phyloP scores from a whole-genome alignment of 1,140 invertebrate species.

The Heliconius himera region DNA sequence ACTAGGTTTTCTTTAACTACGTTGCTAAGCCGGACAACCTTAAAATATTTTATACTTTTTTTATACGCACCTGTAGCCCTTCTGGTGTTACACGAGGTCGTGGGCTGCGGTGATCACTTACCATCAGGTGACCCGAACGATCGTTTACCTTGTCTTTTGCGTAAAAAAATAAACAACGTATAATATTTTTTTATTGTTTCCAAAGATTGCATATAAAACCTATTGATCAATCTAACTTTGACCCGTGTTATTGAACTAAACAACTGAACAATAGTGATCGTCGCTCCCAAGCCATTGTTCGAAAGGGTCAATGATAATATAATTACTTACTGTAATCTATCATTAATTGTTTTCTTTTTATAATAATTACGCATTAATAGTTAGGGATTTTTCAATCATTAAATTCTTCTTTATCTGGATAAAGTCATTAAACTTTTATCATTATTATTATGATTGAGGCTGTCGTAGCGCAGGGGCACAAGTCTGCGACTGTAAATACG shows the following conservation, averaged over 20 bases:
- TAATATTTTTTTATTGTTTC: not conserved
- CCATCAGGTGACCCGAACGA: not conserved
- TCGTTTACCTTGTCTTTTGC: too few relatives aligned
- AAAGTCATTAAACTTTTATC: not conserved
- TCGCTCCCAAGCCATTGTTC: not conserved
- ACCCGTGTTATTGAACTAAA: not conserved
- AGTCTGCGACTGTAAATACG: too few relatives aligned
- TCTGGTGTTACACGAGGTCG: too few relatives aligned
- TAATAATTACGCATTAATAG: not conserved
- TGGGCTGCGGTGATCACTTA: not conserved
- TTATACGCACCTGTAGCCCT: too few relatives aligned
- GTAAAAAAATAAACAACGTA: not conserved
- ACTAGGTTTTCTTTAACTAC: too few relatives aligned
- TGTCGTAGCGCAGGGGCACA: too few relatives aligned
- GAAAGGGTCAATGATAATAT: slow-evolving; percentile 5
- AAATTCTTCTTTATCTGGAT: not conserved
- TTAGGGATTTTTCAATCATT: not conserved
- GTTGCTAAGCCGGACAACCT: too few relatives aligned
- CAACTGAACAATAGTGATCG: not conserved
- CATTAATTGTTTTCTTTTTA: not conserved
- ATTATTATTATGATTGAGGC: not conserved
- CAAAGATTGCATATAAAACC: not conserved
- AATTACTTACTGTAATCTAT: slow-evolving; percentile 8
- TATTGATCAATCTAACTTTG: slow-evolving; percentile 9
- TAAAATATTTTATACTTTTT: too few relatives aligned